phyloP scores from a whole-genome alignment of 2,888 invertebrate species.

The Hedychridium roseum region DNA sequence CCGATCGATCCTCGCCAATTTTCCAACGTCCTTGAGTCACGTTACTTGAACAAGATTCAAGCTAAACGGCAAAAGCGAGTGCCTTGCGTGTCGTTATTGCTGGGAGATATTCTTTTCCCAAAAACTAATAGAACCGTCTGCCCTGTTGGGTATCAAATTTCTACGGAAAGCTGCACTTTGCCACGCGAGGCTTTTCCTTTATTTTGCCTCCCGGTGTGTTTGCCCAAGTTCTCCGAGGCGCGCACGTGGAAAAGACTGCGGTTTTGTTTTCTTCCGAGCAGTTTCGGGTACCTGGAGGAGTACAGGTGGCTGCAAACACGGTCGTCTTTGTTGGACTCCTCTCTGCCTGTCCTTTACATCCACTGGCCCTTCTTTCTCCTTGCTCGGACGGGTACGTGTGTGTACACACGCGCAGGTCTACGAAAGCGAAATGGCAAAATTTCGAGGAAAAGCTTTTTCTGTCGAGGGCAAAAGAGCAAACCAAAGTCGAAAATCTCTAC shows the following conservation, averaged over 20 bases:
- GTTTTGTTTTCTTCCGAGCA: conserved; percentile 29
- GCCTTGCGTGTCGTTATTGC: too few relatives aligned
- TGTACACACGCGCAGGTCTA: not conserved
- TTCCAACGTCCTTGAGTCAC: too few relatives aligned
- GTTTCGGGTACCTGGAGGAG: conserved; percentile 25
- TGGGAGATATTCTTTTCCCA: too few relatives aligned
- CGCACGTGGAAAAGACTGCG: conserved; percentile 23
- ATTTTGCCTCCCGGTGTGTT: conserved; percentile 24
- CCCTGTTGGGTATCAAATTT: conserved; percentile 27
- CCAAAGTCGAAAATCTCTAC: too few relatives aligned
- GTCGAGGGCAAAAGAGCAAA: too few relatives aligned
- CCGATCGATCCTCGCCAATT: too few relatives aligned
- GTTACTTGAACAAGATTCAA: too few relatives aligned
- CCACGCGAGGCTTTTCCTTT: conserved; percentile 15
- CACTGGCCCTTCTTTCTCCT: not conserved
- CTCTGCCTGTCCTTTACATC: not conserved
- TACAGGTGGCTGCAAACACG: conserved; percentile 37
- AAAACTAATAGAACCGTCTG: not conserved
- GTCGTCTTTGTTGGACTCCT: conserved; percentile 18
- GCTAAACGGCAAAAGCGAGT: too few relatives aligned
- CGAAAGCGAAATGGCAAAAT: conserved; percentile 12
- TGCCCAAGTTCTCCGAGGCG: too few relatives aligned
- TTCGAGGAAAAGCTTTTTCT: too few relatives aligned
- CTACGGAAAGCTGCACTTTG: conserved; percentile 12
- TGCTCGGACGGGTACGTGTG: conserved; percentile 5